Evolutionary conservation across 1,140 invertebrate genomes (phyloP).

Genomic region (Lutraria rhynchaena): DNA sequence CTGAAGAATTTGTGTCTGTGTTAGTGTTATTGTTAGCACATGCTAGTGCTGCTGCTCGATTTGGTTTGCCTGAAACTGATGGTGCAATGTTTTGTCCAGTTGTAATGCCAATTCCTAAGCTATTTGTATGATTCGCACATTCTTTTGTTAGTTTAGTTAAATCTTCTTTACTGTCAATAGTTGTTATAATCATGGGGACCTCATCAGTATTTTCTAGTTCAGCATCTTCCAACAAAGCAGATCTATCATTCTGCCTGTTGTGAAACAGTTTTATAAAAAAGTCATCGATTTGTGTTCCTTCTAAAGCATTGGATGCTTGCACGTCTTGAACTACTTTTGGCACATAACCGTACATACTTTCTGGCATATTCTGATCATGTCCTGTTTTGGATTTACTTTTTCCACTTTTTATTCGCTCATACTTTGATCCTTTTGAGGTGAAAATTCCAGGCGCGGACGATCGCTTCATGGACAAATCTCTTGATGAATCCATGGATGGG

Average conservation of each 20-base stretch:
- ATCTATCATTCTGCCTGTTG: constrained; percentile 6
- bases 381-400: not conserved
- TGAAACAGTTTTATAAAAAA: constrained; percentile 48
- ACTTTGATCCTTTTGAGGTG: constrained; percentile 8
- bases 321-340: constrained; percentile 65
- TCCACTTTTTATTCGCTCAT: constrained; percentile 21
- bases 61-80: no score
- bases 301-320: constrained; percentile 63
- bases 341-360: constrained; percentile 70
- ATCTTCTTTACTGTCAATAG: constrained; percentile 18
- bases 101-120: not conserved
- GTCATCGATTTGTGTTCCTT: constrained; percentile 65
- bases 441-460: constrained; percentile 7
- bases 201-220: not conserved
- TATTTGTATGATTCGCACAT: not conserved
- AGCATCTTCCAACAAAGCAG: constrained; percentile 2
- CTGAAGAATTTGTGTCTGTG: no score
- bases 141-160: not conserved
- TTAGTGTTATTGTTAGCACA: no score
- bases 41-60: no score
- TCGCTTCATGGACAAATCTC: constrained; percentile 9
- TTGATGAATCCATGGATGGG: not conserved
- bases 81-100: no score
- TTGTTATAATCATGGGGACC: constrained; percentile 15
- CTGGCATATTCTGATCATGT: constrained; percentile 2